phyloP scores from a whole-genome alignment of 1,140 invertebrate species.

The Hyles euphorbiae region DNA sequence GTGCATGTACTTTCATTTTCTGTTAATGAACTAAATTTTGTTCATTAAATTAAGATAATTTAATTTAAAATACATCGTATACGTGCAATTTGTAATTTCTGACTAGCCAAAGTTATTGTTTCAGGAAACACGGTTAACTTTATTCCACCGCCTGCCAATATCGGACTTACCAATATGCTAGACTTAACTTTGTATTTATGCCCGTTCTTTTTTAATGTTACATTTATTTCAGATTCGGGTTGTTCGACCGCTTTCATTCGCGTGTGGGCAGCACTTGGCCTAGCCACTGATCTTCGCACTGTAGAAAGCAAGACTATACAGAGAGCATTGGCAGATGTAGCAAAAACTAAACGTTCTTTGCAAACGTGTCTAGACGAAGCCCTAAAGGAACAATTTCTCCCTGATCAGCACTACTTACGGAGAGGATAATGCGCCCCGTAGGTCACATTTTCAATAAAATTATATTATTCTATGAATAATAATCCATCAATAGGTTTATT shows the following conservation, averaged over 20 bases:
- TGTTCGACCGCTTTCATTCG: conserved; percentile 80
- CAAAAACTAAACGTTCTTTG: conserved; percentile 73
- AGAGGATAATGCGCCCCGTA: conserved; percentile 44
- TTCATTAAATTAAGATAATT: too few species aligned
- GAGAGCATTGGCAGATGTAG: conserved; percentile 75
- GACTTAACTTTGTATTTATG: too few species aligned
- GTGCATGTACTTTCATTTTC: too few species aligned
- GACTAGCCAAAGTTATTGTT: too few species aligned
- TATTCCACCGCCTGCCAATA: too few species aligned
- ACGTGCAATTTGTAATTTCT: too few species aligned
- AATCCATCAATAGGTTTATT: background rate
- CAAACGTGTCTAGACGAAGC: conserved; percentile 74
- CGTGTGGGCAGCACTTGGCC: conserved; percentile 79
- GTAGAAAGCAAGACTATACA: conserved; percentile 78
- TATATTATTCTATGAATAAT: background rate
- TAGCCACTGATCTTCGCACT: conserved; percentile 79
- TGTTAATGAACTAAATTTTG: too few species aligned
- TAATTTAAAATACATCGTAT: too few species aligned
- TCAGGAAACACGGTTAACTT: too few species aligned
- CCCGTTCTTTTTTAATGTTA: too few species aligned
- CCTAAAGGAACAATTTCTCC: conserved; percentile 47
- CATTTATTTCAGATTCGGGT: conserved; percentile 66
- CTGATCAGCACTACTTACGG: conserved; percentile 73
- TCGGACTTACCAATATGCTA: too few species aligned
- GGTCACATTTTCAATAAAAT: background rate